Conservation (phyloP, 2,888 invertebrate genomes). For the Calameuta filiformis region DNA sequence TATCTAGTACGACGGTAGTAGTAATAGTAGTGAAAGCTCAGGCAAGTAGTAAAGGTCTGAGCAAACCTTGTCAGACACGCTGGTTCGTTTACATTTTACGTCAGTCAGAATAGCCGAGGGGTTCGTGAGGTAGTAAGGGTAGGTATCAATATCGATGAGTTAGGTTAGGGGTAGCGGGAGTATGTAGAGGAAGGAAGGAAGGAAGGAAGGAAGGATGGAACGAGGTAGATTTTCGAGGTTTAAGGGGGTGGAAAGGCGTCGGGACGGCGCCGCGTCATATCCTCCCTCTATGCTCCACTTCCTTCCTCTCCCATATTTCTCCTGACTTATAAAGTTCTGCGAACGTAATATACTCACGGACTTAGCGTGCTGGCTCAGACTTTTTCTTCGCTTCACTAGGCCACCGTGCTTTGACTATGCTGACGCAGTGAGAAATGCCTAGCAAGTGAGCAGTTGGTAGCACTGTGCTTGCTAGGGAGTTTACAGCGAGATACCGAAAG, state of each 20-base stretch:
- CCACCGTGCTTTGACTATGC: background rate
- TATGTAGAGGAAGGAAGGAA: background rate
- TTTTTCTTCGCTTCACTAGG: background rate
- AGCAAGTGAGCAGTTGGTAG: background rate
- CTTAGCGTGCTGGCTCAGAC: background rate
- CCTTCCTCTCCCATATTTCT: background rate
- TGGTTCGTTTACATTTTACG: background rate
- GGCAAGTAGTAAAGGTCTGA: background rate
- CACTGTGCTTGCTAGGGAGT: too few species aligned
- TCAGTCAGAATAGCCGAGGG: background rate
- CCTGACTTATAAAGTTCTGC: background rate
- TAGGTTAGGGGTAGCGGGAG: background rate
- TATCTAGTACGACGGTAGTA: background rate
- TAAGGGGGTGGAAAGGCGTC: background rate
- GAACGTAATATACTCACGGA: background rate
- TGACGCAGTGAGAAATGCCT: background rate
- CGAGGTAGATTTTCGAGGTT: constrained; percentile 30
- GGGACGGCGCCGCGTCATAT: background rate
- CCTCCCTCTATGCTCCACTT: background rate
- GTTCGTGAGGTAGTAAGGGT: background rate
- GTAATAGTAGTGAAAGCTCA: background rate
- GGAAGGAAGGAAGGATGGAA: constrained; percentile 15
- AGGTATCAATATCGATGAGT: background rate
- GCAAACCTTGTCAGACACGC: background rate
- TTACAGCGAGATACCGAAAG: background rate